These are phyloP conservation scores for Eilema caniola DNA, from an alignment of 2,888 invertebrate genomes.

Conservation along the genomic window DNA sequence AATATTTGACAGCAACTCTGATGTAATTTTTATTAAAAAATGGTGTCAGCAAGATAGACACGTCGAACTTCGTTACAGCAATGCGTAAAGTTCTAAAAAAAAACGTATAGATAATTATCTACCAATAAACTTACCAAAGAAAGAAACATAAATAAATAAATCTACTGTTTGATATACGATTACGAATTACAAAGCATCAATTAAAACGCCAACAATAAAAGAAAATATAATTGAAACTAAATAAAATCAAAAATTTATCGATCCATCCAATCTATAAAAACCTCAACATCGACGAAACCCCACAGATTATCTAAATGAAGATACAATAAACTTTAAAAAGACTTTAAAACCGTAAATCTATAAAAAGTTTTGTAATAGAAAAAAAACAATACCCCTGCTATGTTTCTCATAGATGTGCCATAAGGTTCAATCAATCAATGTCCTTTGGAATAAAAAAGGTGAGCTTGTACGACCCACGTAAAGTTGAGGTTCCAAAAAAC, in stretches of 20 bases:
- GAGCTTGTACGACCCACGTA: slow-evolving; percentile 82
- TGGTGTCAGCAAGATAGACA: not conserved
- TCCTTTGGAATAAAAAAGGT: slow-evolving; percentile 81
- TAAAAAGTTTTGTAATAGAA: slow-evolving; percentile 62
- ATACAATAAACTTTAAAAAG: slow-evolving; percentile 77
- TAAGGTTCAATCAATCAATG: slow-evolving; percentile 86
- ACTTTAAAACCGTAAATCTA: slow-evolving; percentile 58
- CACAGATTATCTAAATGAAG: slow-evolving; percentile 77
- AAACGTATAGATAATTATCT: not conserved
- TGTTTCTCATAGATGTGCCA: slow-evolving; percentile 80
- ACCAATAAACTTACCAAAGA: not conserved
- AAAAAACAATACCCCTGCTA: slow-evolving; percentile 79
- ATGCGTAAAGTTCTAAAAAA: not conserved
- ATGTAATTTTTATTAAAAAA: not conserved
- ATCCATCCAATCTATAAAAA: slow-evolving; percentile 35
- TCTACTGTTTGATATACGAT: not conserved
- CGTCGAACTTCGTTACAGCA: not conserved
- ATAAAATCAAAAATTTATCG: slow-evolving; percentile 26
- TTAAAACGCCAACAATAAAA: slow-evolving; percentile 5
- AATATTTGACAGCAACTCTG: not conserved
- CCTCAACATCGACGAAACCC: slow-evolving; percentile 52
- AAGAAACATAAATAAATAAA: not conserved
- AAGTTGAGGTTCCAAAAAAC: slow-evolving; percentile 79
- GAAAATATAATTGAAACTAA: slow-evolving; percentile 16
- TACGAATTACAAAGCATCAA: slow-evolving; percentile 11